These are phyloP conservation scores for Suricata suricatta DNA, from an alignment of 2,113 vertebrate species.

Conservation along the genomic window DNA sequence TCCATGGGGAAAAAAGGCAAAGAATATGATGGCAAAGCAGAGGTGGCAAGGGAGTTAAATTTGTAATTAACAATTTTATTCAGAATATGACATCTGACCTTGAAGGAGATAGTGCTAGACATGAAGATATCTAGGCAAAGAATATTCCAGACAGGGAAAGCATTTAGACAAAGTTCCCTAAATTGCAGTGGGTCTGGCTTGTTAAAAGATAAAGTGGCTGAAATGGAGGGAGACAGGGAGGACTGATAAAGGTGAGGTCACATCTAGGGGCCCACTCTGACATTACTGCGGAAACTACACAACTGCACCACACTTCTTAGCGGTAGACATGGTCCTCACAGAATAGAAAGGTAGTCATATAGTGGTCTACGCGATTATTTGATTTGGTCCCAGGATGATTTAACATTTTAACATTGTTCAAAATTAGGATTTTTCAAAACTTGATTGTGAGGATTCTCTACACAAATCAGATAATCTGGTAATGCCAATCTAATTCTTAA, in stretches of 20 bases:
- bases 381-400: neutral
- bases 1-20: neutral
- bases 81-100: neutral
- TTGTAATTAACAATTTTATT: neutral
- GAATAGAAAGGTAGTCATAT: neutral
- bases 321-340: no score
- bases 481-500: neutral
- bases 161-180: neutral
- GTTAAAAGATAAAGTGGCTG: neutral
- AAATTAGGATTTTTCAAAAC: neutral
- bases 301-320: no score
- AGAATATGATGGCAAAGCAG: neutral
- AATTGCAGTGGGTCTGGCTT: neutral
- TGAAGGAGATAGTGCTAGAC: neutral
- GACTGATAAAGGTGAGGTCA: neutral
- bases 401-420: neutral
- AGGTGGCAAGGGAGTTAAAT: neutral
- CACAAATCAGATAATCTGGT: neutral
- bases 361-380: neutral
- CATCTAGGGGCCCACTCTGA: accelerated
- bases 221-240: neutral
- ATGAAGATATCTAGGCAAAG: neutral
- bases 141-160: neutral
- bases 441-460: neutral
- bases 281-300: neutral